Conservation (phyloP, 1,140 invertebrate genomes). For the Trigoniulus corallinus region DNA sequence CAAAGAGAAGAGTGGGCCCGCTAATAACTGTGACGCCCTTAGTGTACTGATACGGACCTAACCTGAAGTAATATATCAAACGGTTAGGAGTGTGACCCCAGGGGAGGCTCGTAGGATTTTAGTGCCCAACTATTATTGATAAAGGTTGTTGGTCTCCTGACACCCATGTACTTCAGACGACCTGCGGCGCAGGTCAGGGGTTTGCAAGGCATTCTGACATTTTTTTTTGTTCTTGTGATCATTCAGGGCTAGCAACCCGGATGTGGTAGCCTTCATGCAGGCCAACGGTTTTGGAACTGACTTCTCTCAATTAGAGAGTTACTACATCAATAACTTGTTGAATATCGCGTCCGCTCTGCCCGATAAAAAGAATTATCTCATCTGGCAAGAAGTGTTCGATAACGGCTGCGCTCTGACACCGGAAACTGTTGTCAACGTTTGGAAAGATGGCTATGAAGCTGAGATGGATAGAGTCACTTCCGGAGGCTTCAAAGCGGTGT, state of each 20-base stretch:
- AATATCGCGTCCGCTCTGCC: slow-evolving; percentile 24
- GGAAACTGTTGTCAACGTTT: slow-evolving; percentile 31
- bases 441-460: slow-evolving; percentile 22
- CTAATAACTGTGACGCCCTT: too few relatives aligned
- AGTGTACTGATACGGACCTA: too few relatives aligned
- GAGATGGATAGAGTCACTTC: slow-evolving; percentile 28
- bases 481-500: slow-evolving; percentile 41
- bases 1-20: too few relatives aligned
- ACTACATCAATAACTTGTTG: slow-evolving; percentile 48
- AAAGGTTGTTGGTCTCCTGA: too few relatives aligned
- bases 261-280: slow-evolving; percentile 52
- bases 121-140: too few relatives aligned
- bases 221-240: too few relatives aligned
- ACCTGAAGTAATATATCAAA: too few relatives aligned
- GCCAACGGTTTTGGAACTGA: slow-evolving; percentile 32
- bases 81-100: too few relatives aligned
- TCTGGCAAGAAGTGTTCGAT: slow-evolving; percentile 86
- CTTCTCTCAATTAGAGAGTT: slow-evolving; percentile 41
- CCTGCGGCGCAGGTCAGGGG: too few relatives aligned
- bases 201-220: too few relatives aligned
- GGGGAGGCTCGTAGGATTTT: too few relatives aligned
- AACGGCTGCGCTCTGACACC: slow-evolving; percentile 41
- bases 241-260: slow-evolving; percentile 56
- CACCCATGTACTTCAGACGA: too few relatives aligned
- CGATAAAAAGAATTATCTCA: slow-evolving; percentile 40